Evolutionary conservation across 2,888 invertebrate species (phyloP), one percentile per base, ranked within the genome.

Genomic region (Harpalus rubripes): DNA sequence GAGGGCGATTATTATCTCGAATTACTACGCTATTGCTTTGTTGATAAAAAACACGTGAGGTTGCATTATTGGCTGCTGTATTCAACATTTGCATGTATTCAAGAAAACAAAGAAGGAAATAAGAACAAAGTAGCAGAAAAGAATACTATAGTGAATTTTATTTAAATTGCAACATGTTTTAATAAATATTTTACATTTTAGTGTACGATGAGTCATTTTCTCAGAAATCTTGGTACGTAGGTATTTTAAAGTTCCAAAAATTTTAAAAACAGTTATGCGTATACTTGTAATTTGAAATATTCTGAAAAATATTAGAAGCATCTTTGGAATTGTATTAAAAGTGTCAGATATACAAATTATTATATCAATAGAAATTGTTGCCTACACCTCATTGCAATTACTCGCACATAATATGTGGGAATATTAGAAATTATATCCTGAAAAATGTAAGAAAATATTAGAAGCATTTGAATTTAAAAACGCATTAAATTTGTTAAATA

Each of bases 41-140:
- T 15, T 22, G 63, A 22, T 63, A 63, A 63, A 63, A 26, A 22
- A 18, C 44, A 52, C 44, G 44, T 52, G 44, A 52, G 44, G 44
- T 52, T 52, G 44, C 44, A 12, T 52, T 52, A 12, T 52, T 52
- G 2, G 10, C 12, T 12, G 44, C 1, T 58, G 18, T 15, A 26
- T 18, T 63, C 10, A 63, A 26, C 1, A 15, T 2, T 58, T 58
- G 2, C 6, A 32, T 52, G 44, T 10, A 52, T 52, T 52, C 10
- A 52, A 52, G 12, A 4, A 52, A 12, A 52, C 8, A 52, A 12
- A 52, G 44, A 12, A 52, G 44, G 10, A 52, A 44, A 12, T 1
- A 52, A 52, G 10, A 12, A 52, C 10, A 12, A 12, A 5, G 44
- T 44, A 44, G 12, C 44, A 52, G 12, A 52, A 52, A 52, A 52